Evolutionary conservation across 2,797 vertebrate species (phyloP).

Genomic region (Muraenolepis orangiensis): DNA sequence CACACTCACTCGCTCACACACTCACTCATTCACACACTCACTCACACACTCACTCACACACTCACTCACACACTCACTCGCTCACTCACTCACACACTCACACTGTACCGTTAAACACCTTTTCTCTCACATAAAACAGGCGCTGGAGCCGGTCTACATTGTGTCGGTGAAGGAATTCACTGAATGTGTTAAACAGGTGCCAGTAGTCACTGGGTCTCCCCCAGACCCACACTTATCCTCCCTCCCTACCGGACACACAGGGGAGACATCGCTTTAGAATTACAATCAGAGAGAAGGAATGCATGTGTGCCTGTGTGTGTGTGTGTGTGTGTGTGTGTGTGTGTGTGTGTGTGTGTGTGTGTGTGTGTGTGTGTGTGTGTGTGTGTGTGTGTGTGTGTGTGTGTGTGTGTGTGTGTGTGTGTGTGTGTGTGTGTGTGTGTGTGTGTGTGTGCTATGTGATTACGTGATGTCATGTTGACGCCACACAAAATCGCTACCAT

Average conservation of each 20-base stretch:
- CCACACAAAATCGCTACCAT: conserved; percentile 5
- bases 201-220: conserved; percentile 32
- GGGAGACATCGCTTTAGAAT: conserved; percentile 31
- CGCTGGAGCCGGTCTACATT: conserved; percentile 1
- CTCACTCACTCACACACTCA: not conserved
- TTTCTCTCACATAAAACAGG: not conserved
- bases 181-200: conserved; percentile 32
- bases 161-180: conserved; percentile 36
- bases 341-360: conserved; percentile 19
- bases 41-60: too few relatives aligned
- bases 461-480: conserved; percentile 38
- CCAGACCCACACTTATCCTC: conserved; percentile 36
- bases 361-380: conserved; percentile 18
- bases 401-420: conserved; percentile 18
- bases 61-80: not conserved
- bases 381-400: conserved; percentile 16
- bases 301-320: conserved; percentile 22
- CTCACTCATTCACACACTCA: too few relatives aligned
- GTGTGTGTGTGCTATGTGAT: conserved; percentile 30
- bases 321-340: conserved; percentile 14
- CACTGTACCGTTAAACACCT: not conserved
- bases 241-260: not conserved
- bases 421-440: conserved; percentile 18
- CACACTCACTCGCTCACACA: too few relatives aligned
- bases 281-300: conserved; percentile 22